A percentile compares a stretch with the other conserved stretches of the same genome.
These are phyloP conservation scores for Psittacula derbiana DNA, from an alignment of 2,797 vertebrate species.

Conservation along the genomic window DNA sequence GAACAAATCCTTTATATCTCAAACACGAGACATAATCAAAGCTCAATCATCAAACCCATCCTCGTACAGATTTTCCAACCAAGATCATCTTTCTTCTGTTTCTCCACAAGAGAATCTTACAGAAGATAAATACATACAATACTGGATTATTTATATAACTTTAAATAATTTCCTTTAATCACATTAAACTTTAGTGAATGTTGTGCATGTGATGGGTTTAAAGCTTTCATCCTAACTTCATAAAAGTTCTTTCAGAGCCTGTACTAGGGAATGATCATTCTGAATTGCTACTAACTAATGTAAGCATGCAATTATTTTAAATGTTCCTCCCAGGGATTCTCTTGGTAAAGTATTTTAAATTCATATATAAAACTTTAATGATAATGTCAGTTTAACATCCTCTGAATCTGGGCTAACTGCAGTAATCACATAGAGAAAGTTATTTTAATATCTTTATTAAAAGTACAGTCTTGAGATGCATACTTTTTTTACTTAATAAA, in stretches of 20 bases:
- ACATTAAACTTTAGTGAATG: conserved; percentile 28
- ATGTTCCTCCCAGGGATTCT: conserved; percentile 58
- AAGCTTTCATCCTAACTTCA: conserved; percentile 43
- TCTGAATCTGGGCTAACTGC: conserved; percentile 35
- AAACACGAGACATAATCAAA: neutral
- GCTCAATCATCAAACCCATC: neutral
- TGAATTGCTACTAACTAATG: conserved; percentile 51
- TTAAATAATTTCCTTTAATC: conserved; percentile 27
- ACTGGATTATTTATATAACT: conserved; percentile 16
- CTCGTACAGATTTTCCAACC: neutral
- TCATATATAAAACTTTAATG: conserved; percentile 67
- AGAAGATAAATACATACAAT: conserved; percentile 4
- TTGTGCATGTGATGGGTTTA: conserved; percentile 24
- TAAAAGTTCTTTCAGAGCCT: conserved; percentile 50
- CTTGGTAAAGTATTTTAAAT: conserved; percentile 68
- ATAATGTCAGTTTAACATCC: conserved; percentile 3
- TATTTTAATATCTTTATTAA: conserved; percentile 45
- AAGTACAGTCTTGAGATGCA: neutral
- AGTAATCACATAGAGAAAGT: conserved; percentile 30
- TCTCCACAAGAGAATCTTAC: neutral
- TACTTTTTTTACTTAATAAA: neutral
- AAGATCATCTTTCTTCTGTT: neutral
- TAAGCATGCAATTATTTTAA: conserved; percentile 63
- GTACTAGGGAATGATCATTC: neutral
- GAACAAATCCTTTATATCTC: neutral